Evolutionary conservation across 1,140 invertebrate species (phyloP), one percentile per base, ranked within the genome.

Genomic region (Achroia grisella): DNA sequence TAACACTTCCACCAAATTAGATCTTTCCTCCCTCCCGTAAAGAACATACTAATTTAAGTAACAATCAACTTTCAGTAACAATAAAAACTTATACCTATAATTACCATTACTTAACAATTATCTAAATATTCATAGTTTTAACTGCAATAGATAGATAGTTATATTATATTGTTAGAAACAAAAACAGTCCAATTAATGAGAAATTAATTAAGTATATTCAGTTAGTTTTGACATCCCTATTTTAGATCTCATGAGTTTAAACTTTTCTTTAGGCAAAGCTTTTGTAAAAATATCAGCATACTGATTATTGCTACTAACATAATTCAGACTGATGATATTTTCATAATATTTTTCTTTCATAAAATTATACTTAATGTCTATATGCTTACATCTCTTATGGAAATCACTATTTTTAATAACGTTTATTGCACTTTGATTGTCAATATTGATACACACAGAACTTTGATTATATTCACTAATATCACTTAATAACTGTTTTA

Each of bases 341-440:
- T 28, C 1, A 23, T 47, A 27, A 12, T 56, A 48, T n/a, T 51
- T 63, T 44, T 62, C 59, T 39, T 42, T 56, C 36, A 73, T 61
- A 50, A 78, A 78, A 39, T 73, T 55, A 52, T 49, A 71, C 48
- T 53, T 59, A 1, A 74, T 45, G 49, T 72, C 63, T 9, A 75
- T 73, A 36, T 76, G 71, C 49, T 79, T 71, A 4, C 54, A 56
- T 13, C 45, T 39, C 28, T 64, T 71, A 44, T 74, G 59, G 52
- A 48, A 69, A 34, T 59, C 59, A 14, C 55, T 46, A 37, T 72
- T 69, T n/a, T 51, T 53, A n/a, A 63, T 56, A 12, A 75, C 23
- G 36, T 53, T 59, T 5, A 71, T 59, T 2, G 64, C 47, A 48
- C 56, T 66, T 36, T 73, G 64, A 44, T 67, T 75, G 39, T 75